Evolutionary conservation across 2,888 invertebrate genomes (phyloP), one percentile per base, ranked within the genome.

Genomic region (Nomada hirtipes): DNA sequence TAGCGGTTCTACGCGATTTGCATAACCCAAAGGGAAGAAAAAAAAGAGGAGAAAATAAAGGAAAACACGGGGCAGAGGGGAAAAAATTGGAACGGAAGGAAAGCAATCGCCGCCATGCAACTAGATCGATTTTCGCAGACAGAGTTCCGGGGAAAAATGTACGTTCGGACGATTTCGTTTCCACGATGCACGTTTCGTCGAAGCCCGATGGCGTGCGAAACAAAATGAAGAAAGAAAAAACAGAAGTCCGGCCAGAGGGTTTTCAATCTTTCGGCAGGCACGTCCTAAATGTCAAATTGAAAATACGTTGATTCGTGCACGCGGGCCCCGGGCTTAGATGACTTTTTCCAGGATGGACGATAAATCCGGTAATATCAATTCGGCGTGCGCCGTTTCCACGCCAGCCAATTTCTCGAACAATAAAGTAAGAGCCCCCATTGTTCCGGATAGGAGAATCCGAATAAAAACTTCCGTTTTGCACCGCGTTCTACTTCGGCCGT

Each of bases 381-480:
- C 60, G 29, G 67, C 63, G 57, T 82, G 75, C 52, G 63, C 68
- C 50, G 60, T 59, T 61, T 78, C 72, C 71, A 68, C 74, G 67
- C 42, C 42, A 11, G 61, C 44, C 81, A 68, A 67, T 77, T 77
- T 71, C 78, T 67, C 77, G 74, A 71, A 75, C 78, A 60, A 83
- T 78, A 68, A 83, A 82, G 75, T 78, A 83, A 83, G 78, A 78
- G 60, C 26, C 65, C 53, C 53, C 67, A 69, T 78, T 83, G 76
- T 76, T 65, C 73, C 36, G 18, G 71, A 63, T 69, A 69, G 68
- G 36, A 75, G 71, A 73, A 65, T 78, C 67, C 26, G 61, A 67
- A 70, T 71, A 65, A 79, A 71, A 71, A 67, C 79, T 79, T 71
- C 70, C 79, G 76, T 55, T 73, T 70, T 59, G 20, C 69, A 53